phyloP scores from a whole-genome alignment of 2,113 vertebrate species.

The Otolemur garnettii region DNA sequence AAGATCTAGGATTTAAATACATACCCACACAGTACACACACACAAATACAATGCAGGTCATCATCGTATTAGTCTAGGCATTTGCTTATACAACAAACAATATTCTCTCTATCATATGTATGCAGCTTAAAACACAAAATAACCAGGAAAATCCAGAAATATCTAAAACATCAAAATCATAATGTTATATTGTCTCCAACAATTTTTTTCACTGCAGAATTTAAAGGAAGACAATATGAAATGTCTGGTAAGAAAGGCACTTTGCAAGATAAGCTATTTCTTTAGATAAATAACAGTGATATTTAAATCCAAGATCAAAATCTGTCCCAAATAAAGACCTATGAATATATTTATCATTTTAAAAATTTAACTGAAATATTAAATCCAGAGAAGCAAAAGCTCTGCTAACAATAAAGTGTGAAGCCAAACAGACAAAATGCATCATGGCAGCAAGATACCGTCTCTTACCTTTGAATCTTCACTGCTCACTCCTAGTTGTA shows the following conservation, averaged over 20 bases:
- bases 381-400: conserved; percentile 6
- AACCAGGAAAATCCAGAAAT: neutral
- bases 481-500: conserved; percentile 93
- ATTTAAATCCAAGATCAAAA: conserved; percentile 39
- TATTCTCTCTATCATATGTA: neutral
- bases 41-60: neutral
- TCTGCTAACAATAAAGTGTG: neutral
- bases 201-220: conserved; percentile 46
- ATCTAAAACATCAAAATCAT: conserved; percentile 25
- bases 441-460: neutral
- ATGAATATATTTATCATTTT: neutral
- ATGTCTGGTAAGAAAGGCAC: conserved; percentile 3
- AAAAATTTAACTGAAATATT: neutral
- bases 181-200: neutral
- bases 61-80: neutral
- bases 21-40: neutral
- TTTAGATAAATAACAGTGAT: conserved; percentile 1
- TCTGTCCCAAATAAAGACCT: neutral
- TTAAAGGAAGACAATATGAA: conserved; percentile 44
- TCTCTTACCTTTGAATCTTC: conserved; percentile 94
- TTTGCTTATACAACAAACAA: neutral
- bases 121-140: conserved; percentile 5
- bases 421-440: neutral
- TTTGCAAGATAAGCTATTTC: conserved; percentile 42
- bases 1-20: conserved; percentile 51